These are phyloP conservation scores for Notolepis coatsorum DNA, from an alignment of 2,797 vertebrate species.

Conservation along the genomic window DNA sequence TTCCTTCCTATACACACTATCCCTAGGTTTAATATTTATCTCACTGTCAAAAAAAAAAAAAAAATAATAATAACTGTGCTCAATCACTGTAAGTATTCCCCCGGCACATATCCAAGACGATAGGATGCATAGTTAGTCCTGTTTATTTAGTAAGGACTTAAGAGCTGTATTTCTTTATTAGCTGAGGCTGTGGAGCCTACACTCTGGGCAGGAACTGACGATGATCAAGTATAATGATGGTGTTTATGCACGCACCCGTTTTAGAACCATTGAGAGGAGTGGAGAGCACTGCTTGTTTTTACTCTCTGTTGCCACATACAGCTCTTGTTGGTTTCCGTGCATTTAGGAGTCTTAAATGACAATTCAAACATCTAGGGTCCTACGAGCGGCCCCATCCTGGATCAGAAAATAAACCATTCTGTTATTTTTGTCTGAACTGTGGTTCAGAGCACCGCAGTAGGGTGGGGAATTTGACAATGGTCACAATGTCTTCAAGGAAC, in stretches of 20 bases:
- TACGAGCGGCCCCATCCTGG: conserved; percentile 1
- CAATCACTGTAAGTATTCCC: conserved; percentile 47
- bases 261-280: conserved; percentile 17
- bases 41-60: conserved; percentile 42
- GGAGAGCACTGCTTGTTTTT: conserved; percentile 36
- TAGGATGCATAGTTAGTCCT: conserved; percentile 22
- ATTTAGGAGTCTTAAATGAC: conserved; percentile 5
- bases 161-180: neutral
- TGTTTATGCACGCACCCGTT: conserved; percentile 1
- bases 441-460: neutral
- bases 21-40: conserved; percentile 54
- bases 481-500: neutral
- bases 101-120: conserved; percentile 22
- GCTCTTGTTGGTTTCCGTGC: conserved; percentile 26
- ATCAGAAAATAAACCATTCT: conserved; percentile 32
- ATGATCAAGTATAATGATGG: neutral
- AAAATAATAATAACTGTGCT: conserved; percentile 53
- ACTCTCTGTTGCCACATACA: conserved; percentile 5
- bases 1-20: conserved; percentile 45
- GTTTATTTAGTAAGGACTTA: conserved; percentile 46
- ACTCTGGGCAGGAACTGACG: conserved; percentile 22
- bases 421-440: neutral
- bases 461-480: conserved; percentile 4
- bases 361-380: conserved; percentile 13
- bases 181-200: conserved; percentile 9